Evolutionary conservation across 2,888 invertebrate species (phyloP), one percentile per base, ranked within the genome.

Genomic region (Notocelia uddmanniana): DNA sequence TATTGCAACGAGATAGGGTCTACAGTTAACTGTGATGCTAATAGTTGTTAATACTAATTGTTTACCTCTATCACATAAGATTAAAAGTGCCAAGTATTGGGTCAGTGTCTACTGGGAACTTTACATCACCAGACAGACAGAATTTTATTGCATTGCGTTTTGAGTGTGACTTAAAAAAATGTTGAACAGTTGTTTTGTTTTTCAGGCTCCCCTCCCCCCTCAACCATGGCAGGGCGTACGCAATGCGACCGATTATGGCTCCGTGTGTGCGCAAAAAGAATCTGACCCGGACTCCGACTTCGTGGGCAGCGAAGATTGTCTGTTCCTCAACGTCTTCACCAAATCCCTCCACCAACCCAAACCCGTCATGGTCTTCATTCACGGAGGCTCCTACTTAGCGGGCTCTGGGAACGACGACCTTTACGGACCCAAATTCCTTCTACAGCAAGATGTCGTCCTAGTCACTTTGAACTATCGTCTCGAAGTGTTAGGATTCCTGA

Each of bases 291-390:
- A 73, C 21, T 54, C 73, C 37, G 23, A 73, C 8, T 54, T 76
- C 41, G 75, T 77, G 11, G 83, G 83, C 8, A 73, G 74, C 62
- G 83, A 83, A 68, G 77, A 82, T 55, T 83, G 83, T 45, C 67
- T 83, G 19, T 83, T 78, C 67, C 74, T 83, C 9, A 83, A 83
- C 59, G 76, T 83, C 26, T 82, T 82, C 70, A 77, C 79, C 3
- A 76, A 69, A 58, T 74, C 74, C n/a, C 31, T 77, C 9, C 45
- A 63, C 31, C 23, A 70, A 0, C 45, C 57, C 26, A 70, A 80
- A 26, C 84, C 85, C 0, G 86, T 87, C 6, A 80, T 87, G 77
- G 78, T 87, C 3, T 86, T 76, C 74, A 78, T 87, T 19, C 84
- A 87, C 63, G 84, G 83, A 11, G 86, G 85, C 19, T 80, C 78